These are phyloP conservation scores for Regulus satrapa DNA, from an alignment of 2,113 vertebrate species.

Conservation along the genomic window DNA sequence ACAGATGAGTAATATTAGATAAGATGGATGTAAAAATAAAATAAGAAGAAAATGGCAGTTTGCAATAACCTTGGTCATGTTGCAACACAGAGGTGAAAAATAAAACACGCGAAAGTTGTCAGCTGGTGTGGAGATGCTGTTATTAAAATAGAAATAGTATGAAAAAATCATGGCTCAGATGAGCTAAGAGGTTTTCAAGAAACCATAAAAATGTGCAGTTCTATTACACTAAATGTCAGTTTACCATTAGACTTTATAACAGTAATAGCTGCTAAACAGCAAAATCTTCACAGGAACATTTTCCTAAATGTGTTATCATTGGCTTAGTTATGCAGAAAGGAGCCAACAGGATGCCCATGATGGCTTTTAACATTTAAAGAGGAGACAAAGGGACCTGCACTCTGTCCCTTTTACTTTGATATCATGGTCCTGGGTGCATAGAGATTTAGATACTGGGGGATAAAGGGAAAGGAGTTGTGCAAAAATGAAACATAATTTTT, in stretches of 20 bases:
- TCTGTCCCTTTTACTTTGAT: background rate
- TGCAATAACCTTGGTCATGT: background rate
- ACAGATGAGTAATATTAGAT: background rate
- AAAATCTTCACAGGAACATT: background rate
- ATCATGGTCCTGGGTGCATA: background rate
- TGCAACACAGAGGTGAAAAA: background rate
- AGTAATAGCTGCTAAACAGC: background rate
- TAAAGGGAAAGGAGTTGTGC: background rate
- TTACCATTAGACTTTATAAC: background rate
- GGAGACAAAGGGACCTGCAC: background rate
- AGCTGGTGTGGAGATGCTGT: background rate
- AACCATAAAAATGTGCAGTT: constrained; percentile 22
- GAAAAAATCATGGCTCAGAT: background rate
- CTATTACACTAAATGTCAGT: background rate
- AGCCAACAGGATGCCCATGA: background rate
- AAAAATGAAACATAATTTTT: background rate
- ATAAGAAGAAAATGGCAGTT: background rate
- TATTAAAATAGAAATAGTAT: background rate
- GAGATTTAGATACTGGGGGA: background rate
- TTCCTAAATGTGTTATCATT: background rate
- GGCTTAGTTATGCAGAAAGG: background rate
- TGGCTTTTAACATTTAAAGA: background rate
- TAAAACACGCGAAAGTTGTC: background rate
- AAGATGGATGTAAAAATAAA: background rate
- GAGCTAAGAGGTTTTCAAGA: background rate